These are phyloP conservation scores for Tetranychus piercei DNA, from an alignment of 2,888 invertebrate species.

Conservation along the genomic window DNA sequence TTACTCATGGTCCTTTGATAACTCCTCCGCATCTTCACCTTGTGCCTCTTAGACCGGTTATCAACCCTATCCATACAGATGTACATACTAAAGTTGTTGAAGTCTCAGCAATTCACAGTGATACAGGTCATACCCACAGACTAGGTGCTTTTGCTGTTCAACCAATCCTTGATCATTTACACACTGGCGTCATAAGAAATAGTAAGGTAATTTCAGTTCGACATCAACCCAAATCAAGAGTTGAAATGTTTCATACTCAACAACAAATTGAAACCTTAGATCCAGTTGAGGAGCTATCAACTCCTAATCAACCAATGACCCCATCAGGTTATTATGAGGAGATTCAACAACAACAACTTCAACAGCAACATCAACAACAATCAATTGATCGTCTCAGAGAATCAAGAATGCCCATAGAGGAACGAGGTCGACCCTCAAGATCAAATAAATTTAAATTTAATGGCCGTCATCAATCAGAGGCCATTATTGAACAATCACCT, in stretches of 20 bases:
- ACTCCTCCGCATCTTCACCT: neutral
- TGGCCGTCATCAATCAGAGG: neutral
- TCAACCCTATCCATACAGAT: neutral
- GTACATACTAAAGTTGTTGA: neutral
- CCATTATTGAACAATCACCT: neutral
- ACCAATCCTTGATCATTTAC: neutral
- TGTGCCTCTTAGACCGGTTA: neutral
- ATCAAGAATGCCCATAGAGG: neutral
- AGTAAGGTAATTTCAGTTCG: neutral
- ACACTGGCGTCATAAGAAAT: neutral
- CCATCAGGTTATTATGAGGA: neutral
- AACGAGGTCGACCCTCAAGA: neutral
- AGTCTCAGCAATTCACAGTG: neutral
- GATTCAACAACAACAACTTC: too few relatives aligned
- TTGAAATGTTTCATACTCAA: neutral
- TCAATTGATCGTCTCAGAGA: neutral
- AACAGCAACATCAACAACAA: neutral
- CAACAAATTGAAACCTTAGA: neutral
- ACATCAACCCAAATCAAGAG: neutral
- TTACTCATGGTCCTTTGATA: neutral
- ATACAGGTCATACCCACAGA: neutral
- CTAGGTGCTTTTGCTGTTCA: neutral
- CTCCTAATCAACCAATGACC: neutral
- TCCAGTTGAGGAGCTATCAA: neutral
- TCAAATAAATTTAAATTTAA: neutral